A percentile compares a stretch with the other conserved stretches of the same genome.
Conservation (phyloP, 2,113 vertebrate genomes). For the Prochilodus magdalenae region DNA sequence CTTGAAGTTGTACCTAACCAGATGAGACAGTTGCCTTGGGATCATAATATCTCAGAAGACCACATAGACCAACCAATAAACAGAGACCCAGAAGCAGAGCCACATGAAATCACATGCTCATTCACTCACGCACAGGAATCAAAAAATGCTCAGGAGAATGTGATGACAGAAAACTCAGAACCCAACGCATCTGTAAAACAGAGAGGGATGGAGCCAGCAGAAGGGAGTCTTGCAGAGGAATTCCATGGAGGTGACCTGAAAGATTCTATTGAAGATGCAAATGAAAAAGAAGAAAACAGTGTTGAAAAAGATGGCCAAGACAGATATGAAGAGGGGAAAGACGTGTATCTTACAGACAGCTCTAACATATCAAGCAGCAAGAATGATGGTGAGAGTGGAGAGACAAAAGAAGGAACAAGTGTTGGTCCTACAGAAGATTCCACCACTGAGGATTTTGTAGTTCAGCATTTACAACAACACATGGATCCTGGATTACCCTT, state of each 20-base stretch:
- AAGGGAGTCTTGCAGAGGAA: background rate
- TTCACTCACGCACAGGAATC: background rate
- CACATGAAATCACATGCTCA: background rate
- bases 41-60: background rate
- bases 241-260: background rate
- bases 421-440: background rate
- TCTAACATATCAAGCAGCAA: background rate
- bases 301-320: background rate
- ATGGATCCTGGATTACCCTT: background rate
- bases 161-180: background rate
- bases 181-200: conserved; percentile 3
- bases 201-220: conserved; percentile 44
- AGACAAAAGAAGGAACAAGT: conserved; percentile 9
- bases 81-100: background rate
- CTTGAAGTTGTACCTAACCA: background rate
- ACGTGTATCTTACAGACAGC: background rate
- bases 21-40: background rate
- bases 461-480: background rate
- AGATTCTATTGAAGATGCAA: background rate
- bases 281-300: background rate
- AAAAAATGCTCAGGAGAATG: background rate
- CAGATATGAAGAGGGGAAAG: background rate
- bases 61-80: background rate
- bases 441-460: background rate
- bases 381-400: background rate